These are phyloP conservation scores for Notolepis coatsorum DNA, from an alignment of 2,797 vertebrate genomes.

Conservation along the genomic window DNA sequence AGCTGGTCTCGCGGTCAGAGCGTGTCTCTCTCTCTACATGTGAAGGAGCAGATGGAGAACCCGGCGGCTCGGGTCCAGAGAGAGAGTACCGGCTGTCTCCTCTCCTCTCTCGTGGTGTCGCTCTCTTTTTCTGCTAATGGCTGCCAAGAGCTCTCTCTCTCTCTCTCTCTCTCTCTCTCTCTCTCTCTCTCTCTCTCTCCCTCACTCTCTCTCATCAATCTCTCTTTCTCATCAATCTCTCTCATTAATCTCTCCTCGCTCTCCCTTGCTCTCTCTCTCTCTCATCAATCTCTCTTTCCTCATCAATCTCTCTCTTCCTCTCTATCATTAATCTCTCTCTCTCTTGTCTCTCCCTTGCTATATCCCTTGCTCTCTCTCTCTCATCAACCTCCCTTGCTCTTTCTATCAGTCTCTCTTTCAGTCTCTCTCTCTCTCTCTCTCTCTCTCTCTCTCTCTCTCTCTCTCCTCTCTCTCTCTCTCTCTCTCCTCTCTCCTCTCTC, in stretches of 20 bases:
- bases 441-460: no score
- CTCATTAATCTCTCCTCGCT: no score
- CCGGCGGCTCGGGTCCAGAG: constrained; percentile 2
- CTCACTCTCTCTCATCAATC: not conserved
- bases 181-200: not conserved
- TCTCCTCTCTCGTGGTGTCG: constrained; percentile 30
- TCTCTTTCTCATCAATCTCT: not conserved
- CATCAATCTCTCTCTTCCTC: no score
- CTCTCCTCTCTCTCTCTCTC: no score
- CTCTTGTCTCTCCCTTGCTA: no score
- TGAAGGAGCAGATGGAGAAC: constrained; percentile 14
- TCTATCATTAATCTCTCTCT: constrained; percentile 52
- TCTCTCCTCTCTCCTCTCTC: no score
- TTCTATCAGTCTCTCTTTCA: no score
- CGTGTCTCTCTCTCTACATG: constrained; percentile 12
- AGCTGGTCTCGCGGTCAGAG: not conserved
- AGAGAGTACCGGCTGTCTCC: constrained; percentile 21
- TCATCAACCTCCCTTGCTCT: no score
- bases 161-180: constrained; percentile 1
- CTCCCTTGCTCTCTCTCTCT: no score
- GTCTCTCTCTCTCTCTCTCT: no score
- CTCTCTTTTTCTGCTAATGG: constrained; percentile 40
- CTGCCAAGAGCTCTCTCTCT: constrained; percentile 71
- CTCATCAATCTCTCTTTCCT: constrained; percentile 56
- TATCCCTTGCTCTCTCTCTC: no score